Base-by-base conservation (phyloP, 1,140 invertebrate species). In the Nomia melanderi region DNA sequence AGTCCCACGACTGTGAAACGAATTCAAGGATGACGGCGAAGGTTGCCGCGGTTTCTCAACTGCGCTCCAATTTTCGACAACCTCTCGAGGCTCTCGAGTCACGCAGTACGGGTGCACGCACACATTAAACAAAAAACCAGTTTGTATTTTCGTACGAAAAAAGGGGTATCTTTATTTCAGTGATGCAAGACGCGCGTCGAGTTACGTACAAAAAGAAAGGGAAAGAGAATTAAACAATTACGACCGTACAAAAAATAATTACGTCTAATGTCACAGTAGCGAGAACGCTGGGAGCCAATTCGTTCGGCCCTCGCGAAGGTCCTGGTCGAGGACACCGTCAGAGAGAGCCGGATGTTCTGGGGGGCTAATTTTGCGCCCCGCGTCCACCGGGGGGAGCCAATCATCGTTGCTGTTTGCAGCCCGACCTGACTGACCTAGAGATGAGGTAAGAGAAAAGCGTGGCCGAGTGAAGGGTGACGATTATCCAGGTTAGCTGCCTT, bases 121-220 rank as follows among this genome's bases (percentile, higher is more conserved):
- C n/a, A n/a, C n/a, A n/a, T n/a, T n/a, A n/a, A n/a, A n/a, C n/a
- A 20, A 2, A 20, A 14, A 20, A 36, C 9, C 20, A 7, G 7
- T 36, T 36, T n/a, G n/a, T n/a, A 0, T 8, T n/a, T 72, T 77
- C 33, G 44, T 83, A 78, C 8, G 69, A 82, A 83, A 82, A 77
- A 12, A 75, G 47, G 25, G 47, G 7, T 50, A 64, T 17, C 14
- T 83, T 82, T 83, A 83, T 83, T 78, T 78, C 17, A 47, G 54
- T 60, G 25, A 71, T 62, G 41, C n/a, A 66, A 63, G 79, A 66
- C 66, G 47, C 41, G 60, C 54, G 56, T 80, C 36, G 31, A 63
- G 20, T 82, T 81, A 71, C 23, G 65, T 27, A 39, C 53, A 81
- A 39, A 72, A 71, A 70, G n/a, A 27, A 17, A 39, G 0, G 7